phyloP scores from a whole-genome alignment of 37 sponge, comb jelly and placozoan species.

The Cladorhizidae sp. region DNA sequence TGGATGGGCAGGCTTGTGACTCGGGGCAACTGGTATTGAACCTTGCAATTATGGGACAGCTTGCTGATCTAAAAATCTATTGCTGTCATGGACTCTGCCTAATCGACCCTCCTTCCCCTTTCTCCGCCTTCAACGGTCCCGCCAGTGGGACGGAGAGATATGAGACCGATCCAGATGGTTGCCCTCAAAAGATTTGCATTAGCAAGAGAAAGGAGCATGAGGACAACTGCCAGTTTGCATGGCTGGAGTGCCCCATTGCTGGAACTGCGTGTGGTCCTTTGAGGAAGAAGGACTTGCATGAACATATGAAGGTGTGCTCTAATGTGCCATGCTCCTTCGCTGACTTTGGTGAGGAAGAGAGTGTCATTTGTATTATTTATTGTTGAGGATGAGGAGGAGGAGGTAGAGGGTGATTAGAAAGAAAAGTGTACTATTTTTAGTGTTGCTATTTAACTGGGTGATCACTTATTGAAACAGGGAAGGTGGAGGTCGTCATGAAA shows the following conservation, averaged over 20 bases:
- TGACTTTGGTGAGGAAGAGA: conserved; percentile 54
- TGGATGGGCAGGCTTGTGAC: conserved; percentile 66
- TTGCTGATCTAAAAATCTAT: conserved; percentile 80
- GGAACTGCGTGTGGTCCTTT: conserved; percentile 64
- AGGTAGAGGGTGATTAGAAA: too few species aligned
- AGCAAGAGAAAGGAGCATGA: conserved; percentile 77
- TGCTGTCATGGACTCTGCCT: conserved; percentile 70
- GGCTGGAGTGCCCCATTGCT: conserved; percentile 69
- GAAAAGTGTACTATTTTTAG: too few species aligned
- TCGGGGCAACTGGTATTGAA: conserved; percentile 74
- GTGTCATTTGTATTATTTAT: conserved; percentile 11
- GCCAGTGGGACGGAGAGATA: background rate
- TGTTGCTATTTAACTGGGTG: too few species aligned
- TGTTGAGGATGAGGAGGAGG: too few species aligned
- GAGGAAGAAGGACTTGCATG: conserved; percentile 58
- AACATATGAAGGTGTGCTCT: conserved; percentile 57
- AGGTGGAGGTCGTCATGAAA: too few species aligned
- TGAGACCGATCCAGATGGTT: conserved; percentile 67
- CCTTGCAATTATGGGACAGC: conserved; percentile 77
- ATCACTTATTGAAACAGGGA: too few species aligned
- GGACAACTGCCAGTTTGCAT: conserved; percentile 53
- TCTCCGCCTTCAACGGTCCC: too few species aligned
- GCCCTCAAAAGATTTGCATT: conserved; percentile 64
- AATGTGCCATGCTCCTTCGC: conserved; percentile 61
- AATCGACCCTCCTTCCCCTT: background rate